Percentiles rank a stretch among this genome's conserved stretches.
These are phyloP conservation scores for Enteromius anoplus DNA, from an alignment of 2,797 vertebrate species.

Conservation along the genomic window DNA sequence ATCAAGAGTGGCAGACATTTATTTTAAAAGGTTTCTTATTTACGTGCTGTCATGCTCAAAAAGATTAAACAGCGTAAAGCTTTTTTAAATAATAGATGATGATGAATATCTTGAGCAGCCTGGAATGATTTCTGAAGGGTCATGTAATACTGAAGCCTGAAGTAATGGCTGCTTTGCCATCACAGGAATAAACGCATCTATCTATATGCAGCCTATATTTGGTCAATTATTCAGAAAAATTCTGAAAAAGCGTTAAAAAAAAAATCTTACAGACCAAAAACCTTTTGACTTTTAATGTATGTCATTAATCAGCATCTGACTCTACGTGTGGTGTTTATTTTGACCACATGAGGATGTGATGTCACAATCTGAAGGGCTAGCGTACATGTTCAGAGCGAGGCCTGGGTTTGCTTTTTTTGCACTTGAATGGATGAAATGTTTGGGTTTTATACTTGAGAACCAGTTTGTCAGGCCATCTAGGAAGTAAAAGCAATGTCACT, in stretches of 20 bases:
- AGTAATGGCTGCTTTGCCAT: not conserved
- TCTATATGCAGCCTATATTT: not conserved
- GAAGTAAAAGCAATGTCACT: slow-evolving; percentile 25
- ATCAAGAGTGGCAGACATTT: not conserved
- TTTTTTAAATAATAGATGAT: not conserved
- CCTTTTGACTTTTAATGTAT: not conserved
- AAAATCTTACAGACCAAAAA: not conserved
- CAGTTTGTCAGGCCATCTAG: not conserved
- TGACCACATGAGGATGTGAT: slow-evolving; percentile 21
- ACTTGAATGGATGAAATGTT: slow-evolving; percentile 18
- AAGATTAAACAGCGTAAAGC: not conserved
- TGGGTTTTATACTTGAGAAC: slow-evolving; percentile 21
- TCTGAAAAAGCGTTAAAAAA: not conserved
- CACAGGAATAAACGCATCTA: not conserved
- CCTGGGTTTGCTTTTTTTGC: slow-evolving; percentile 17
- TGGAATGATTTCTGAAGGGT: not conserved
- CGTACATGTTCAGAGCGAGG: not conserved
- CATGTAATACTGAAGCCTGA: not conserved
- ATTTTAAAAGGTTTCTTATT: not conserved
- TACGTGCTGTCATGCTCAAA: not conserved
- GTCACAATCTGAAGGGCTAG: slow-evolving; percentile 26
- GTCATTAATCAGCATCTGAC: slow-evolving; percentile 44
- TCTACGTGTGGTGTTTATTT: slow-evolving; percentile 23
- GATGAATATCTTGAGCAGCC: not conserved
- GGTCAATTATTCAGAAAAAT: not conserved